Evolutionary conservation across 2,888 invertebrate genomes (phyloP), one percentile per base, ranked within the genome.

Genomic region (Leptinotarsa juncta): DNA sequence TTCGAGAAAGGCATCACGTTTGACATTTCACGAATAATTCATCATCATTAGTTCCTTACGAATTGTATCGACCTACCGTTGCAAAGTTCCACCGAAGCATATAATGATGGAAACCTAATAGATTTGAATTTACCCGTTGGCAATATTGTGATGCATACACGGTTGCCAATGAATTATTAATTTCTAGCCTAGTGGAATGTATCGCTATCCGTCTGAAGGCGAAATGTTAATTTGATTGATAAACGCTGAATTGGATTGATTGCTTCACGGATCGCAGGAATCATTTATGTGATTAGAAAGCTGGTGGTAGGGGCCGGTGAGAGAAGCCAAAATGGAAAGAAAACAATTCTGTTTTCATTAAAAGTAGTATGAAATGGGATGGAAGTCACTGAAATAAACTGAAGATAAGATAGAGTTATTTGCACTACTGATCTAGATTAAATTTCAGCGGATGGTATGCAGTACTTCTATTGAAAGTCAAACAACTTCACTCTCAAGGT

Each of bases 221-320:
- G 50, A 73, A 73, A 73, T 68, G 73, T 76, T 78, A 72, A 76
- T 77, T 73, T 75, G 78, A 79, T 81, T 80, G 78, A 78, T 78
- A 76, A 71, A 75, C 77, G 78, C 73, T 71, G 72, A 75, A 75
- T 71, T 78, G 71, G 75, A 80, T 79, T 78, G 79, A 80, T 78
- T 80, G 77, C 78, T 68, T 53, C 75, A 67, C 72, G 68, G 76
- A 74, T 65, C 62, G 73, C 65, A 66, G 67, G 65, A 78, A 80
- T 80, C 74, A 73, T 74, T 75, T 65, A 78, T 78, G 77, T 74
- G 77, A 77, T 77, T 76, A 79, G 73, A 72, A 78, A 76, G 77
- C 50, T 66, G 4, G 12, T 3, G 18, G 18, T 57, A 18, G 57
- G 20, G 57, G 18, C 18, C 18, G 5, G 57, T 20, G 16, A 18